A percentile compares a stretch with the other conserved stretches of the same genome.
These are phyloP conservation scores for Mythimna loreyi DNA, from an alignment of 2,888 invertebrate species.

Conservation along the genomic window DNA sequence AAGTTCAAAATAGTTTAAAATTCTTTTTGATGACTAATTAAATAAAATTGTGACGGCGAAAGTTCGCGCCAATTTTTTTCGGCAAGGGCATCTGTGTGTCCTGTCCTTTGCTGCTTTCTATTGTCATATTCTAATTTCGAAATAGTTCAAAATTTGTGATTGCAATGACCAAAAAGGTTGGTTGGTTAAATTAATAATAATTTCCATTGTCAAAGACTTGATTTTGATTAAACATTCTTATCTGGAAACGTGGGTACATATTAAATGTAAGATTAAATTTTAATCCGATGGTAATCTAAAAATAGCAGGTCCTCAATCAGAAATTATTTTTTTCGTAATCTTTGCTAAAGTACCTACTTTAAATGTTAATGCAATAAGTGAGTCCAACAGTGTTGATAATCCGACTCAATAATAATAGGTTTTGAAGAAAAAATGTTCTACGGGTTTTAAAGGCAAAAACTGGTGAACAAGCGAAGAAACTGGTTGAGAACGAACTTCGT, in stretches of 20 bases:
- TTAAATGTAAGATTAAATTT: slow-evolving; percentile 18
- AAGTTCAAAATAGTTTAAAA: slow-evolving; percentile 30
- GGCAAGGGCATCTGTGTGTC: slow-evolving; percentile 21
- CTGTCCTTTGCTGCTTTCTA: slow-evolving; percentile 15
- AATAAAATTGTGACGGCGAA: slow-evolving; percentile 11
- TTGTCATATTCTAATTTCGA: slow-evolving; percentile 1
- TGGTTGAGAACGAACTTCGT: slow-evolving; percentile 13
- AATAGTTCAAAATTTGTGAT: not conserved
- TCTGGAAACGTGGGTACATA: slow-evolving; percentile 10
- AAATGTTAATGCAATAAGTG: slow-evolving; percentile 19
- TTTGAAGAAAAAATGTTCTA: slow-evolving; percentile 4
- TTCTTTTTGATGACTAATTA: not conserved
- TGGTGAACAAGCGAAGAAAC: slow-evolving; percentile 2
- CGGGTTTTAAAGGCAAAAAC: not conserved
- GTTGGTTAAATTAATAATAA: too few species aligned
- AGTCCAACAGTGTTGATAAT: slow-evolving; percentile 26
- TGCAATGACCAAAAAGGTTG: not conserved
- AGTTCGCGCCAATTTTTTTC: slow-evolving; percentile 43
- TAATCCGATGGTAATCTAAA: slow-evolving; percentile 39
- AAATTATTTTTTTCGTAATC: not conserved
- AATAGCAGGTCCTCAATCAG: slow-evolving; percentile 16
- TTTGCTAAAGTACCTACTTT: slow-evolving; percentile 3
- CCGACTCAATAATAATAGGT: slow-evolving; percentile 27
- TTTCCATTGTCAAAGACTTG: not conserved
- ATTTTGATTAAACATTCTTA: slow-evolving; percentile 5